phyloP scores from a whole-genome alignment of 2,888 invertebrate genomes.

The Thymelicus acteon region DNA sequence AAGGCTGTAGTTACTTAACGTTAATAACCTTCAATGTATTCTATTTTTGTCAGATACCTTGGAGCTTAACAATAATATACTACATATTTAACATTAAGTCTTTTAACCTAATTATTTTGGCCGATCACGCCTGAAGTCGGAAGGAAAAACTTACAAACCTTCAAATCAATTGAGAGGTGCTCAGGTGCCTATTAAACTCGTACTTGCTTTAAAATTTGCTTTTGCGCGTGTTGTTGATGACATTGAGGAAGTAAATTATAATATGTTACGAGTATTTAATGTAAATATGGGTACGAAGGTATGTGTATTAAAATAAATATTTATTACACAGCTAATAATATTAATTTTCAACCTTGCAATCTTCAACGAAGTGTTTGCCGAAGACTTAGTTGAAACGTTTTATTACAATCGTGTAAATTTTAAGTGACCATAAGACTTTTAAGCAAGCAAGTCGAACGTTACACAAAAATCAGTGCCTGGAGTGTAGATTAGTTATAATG shows the following conservation, averaged over 20 bases:
- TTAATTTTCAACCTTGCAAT: constrained; percentile 9
- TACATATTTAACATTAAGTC: constrained; percentile 17
- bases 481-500: constrained; percentile 60
- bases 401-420: constrained; percentile 2
- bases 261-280: constrained; percentile 1
- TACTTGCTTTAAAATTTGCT: neutral
- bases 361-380: neutral
- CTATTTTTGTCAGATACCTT: constrained; percentile 37
- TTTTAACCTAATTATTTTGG: constrained; percentile 14
- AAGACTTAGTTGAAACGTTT: neutral
- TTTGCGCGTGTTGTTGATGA: constrained; percentile 1
- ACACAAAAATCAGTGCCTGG: constrained; percentile 51
- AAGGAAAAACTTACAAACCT: constrained; percentile 22
- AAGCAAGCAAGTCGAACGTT: constrained; percentile 44
- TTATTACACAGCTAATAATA: no score
- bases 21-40: constrained; percentile 41
- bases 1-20: constrained; percentile 52
- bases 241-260: constrained; percentile 1
- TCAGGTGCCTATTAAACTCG: neutral
- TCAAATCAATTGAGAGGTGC: neutral
- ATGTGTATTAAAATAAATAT: constrained; percentile 3
- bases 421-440: neutral
- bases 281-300: neutral
- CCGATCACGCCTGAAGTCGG: constrained; percentile 13
- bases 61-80: constrained; percentile 17